Evolutionary conservation across 2,797 vertebrate species (phyloP).

Genomic region (Vireo griseus): DNA sequence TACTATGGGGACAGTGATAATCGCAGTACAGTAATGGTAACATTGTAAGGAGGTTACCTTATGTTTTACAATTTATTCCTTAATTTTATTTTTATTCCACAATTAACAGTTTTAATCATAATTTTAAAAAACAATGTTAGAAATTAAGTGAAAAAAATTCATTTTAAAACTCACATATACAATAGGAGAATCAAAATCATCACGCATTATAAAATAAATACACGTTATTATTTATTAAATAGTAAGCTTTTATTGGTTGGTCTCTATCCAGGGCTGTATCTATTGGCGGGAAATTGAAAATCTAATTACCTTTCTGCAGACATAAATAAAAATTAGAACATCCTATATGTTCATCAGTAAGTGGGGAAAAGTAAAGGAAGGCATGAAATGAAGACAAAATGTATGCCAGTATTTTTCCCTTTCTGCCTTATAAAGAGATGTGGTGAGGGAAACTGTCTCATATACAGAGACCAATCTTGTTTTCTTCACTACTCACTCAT

Average conservation of each 20-base stretch:
- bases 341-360: not conserved
- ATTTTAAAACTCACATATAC: not conserved
- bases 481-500: slow-evolving; percentile 44
- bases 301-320: not conserved
- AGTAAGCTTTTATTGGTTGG: not conserved
- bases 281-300: not conserved
- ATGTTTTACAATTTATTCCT: not conserved
- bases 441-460: not conserved
- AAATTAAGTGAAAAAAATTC: not conserved
- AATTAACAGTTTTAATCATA: not conserved
- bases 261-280: not conserved
- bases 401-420: not conserved
- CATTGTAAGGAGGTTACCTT: not conserved
- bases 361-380: not conserved
- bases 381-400: not conserved
- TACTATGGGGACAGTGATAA: not conserved
- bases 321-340: not conserved
- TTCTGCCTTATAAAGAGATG: not conserved
- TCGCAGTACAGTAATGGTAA: not conserved
- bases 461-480: not conserved
- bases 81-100: not conserved
- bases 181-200: not conserved
- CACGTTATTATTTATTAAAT: not conserved
- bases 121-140: not conserved
- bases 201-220: not conserved